These are phyloP conservation scores for Heliconius cydno DNA, from an alignment of 2,888 invertebrate species.

Conservation along the genomic window DNA sequence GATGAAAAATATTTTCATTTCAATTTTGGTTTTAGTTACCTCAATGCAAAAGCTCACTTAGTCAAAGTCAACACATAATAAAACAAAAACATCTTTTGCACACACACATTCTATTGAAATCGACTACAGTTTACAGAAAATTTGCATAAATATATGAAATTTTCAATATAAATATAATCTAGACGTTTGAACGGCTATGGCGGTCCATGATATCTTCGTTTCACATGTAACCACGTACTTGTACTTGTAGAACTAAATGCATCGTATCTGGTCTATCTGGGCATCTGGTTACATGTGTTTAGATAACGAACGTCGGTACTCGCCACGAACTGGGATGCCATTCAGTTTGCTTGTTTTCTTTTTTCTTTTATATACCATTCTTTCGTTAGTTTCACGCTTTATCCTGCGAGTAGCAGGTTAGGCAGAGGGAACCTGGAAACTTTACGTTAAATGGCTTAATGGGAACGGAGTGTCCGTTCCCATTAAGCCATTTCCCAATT, in stretches of 20 bases:
- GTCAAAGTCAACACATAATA: too few species aligned
- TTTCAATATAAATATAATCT: constrained; percentile 8
- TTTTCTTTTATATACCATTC: too few species aligned
- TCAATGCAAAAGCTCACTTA: too few species aligned
- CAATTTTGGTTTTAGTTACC: too few species aligned
- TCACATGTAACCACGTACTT: constrained; percentile 35
- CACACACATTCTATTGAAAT: too few species aligned
- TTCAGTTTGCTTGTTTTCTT: not conserved
- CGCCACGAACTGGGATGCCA: constrained; percentile 10
- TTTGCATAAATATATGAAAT: not conserved
- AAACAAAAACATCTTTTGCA: too few species aligned
- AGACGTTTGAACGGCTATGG: too few species aligned
- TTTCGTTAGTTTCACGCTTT: not conserved
- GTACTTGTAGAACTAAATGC: constrained; percentile 24
- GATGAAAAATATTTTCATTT: too few species aligned
- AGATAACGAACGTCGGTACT: constrained; percentile 32
- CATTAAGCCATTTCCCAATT: not conserved
- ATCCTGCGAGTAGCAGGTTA: not conserved
- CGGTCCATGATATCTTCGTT: too few species aligned
- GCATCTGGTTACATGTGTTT: constrained; percentile 26
- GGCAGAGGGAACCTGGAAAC: too few species aligned
- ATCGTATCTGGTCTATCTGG: constrained; percentile 34
- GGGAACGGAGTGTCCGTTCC: too few species aligned
- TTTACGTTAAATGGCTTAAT: too few species aligned
- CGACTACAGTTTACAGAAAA: not conserved